Conservation (phyloP, 2,888 invertebrate genomes). For the Synanthedon vespiformis region DNA sequence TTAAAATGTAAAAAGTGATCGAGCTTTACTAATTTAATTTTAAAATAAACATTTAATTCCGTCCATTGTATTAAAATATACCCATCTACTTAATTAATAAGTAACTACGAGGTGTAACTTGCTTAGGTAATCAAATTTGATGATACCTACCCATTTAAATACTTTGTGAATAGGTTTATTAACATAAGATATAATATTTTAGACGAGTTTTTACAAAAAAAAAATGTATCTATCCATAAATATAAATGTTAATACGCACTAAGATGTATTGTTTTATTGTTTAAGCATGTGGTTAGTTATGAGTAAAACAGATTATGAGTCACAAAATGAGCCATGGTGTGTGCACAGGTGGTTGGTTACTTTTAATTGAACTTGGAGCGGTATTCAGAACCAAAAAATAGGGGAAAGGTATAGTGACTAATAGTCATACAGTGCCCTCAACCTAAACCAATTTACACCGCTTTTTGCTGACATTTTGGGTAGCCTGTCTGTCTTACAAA, state of each 20-base stretch:
- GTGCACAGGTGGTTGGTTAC: conserved; percentile 11
- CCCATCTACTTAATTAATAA: conserved; percentile 1
- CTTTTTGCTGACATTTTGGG: too few species aligned
- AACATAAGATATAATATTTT: conserved; percentile 29
- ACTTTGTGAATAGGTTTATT: conserved; percentile 39
- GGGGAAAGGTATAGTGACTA: background rate
- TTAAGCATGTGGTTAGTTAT: conserved; percentile 2
- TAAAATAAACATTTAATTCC: conserved; percentile 34
- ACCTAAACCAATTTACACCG: too few species aligned
- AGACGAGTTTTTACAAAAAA: conserved; percentile 19
- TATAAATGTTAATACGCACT: conserved; percentile 60
- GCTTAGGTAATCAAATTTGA: conserved; percentile 17
- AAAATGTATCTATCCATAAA: conserved; percentile 33
- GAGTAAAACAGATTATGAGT: background rate
- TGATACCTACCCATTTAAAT: conserved; percentile 21
- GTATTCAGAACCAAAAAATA: background rate
- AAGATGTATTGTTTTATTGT: conserved; percentile 25
- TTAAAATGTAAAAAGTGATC: conserved; percentile 49
- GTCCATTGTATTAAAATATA: conserved; percentile 34
- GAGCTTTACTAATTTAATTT: conserved; percentile 63
- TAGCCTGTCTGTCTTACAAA: too few species aligned
- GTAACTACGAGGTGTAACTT: conserved; percentile 5
- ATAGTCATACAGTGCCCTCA: too few species aligned
- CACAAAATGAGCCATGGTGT: conserved; percentile 12
- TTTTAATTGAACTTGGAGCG: background rate